Evolutionary conservation across 2,113 vertebrate species (phyloP), one percentile per base, ranked within the genome.

Genomic region (Malurus elegans): DNA sequence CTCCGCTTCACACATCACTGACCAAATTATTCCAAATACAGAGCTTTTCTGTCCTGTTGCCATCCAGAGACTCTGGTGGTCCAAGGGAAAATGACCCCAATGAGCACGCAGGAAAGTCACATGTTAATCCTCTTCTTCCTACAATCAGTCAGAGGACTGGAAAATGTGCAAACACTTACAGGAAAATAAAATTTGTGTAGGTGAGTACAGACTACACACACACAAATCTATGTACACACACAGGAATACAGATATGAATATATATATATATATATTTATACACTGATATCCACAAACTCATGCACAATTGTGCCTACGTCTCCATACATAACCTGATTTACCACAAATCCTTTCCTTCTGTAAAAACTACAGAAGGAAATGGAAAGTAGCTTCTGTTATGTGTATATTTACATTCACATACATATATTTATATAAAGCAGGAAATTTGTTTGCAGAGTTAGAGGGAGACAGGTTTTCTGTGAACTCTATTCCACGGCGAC

Each of bases 401-500:
- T 74, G 24, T 6, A 16, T 8, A 32, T 50, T 62, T 31, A 57
- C 51, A 34, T 3, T 8, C 19, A 42, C 8, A 34, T 4, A 50
- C 5, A 29, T 10, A 65, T 13, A 73, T 69, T 24, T 6, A 14
- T 32, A 32, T 23, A 9, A 0, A 11, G 25, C 31, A 66, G 44
- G 51, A 42, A 71, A 60, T 18, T 6, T 2, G 1, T 32, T 34
- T n/a, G 75, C 24, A 34, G 24, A 31, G 12, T 18, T 34, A 24
- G 17, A 2, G 0, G 28, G 3, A 31, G 1, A 2, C 23, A n/a
- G 31, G 20, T 9, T 56, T 56, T 21, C 48, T 28, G 7, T 23
- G 28, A 75, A 25, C 17, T 40, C 31, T 10, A 1, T 1, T 1
- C 62, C 28, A 8, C 4, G 29, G 18, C 0, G 0, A n/a, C 12